A percentile compares a stretch with the other conserved stretches of the same genome.
These are phyloP conservation scores for Drosophila aff. DNA, from an alignment of 1,140 invertebrate genomes.

Conservation along the genomic window DNA sequence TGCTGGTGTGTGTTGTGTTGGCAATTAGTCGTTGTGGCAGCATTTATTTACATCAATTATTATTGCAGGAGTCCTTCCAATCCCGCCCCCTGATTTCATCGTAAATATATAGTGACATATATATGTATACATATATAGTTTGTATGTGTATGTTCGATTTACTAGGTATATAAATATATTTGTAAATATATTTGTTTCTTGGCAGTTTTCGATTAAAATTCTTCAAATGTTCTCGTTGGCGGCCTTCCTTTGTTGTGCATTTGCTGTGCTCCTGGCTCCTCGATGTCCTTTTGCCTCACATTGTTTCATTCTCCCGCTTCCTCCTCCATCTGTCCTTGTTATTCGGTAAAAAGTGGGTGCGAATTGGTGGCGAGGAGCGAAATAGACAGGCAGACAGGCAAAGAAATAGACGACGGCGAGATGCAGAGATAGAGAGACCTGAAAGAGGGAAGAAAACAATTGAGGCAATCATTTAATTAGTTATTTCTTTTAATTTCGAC, in stretches of 20 bases:
- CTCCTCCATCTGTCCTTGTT: slow-evolving; percentile 16
- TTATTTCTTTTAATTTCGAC: slow-evolving; percentile 21
- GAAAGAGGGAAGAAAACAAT: slow-evolving; percentile 24
- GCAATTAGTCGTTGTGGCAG: slow-evolving; percentile 58
- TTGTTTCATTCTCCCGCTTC: slow-evolving; percentile 25
- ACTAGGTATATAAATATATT: slow-evolving; percentile 55
- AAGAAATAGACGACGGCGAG: background rate
- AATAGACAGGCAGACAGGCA: slow-evolving; percentile 10
- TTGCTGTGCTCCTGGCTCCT: slow-evolving; percentile 35
- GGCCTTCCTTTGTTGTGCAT: slow-evolving; percentile 39
- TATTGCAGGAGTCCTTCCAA: slow-evolving; percentile 28
- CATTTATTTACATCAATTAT: slow-evolving; percentile 79
- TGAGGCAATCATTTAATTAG: slow-evolving; percentile 57
- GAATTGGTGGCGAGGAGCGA: slow-evolving; percentile 7
- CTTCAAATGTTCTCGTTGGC: slow-evolving; percentile 63
- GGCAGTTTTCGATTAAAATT: slow-evolving; percentile 82
- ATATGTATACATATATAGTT: background rate
- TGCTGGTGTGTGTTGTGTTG: slow-evolving; percentile 2
- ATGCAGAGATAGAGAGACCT: slow-evolving; percentile 7
- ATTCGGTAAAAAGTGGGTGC: background rate
- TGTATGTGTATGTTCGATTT: slow-evolving; percentile 36
- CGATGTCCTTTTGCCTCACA: slow-evolving; percentile 22
- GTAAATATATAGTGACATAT: slow-evolving; percentile 10
- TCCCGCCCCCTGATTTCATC: slow-evolving; percentile 12
- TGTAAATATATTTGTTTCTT: slow-evolving; percentile 60